A percentile compares a stretch with the other conserved stretches of the same genome.
Evolutionary conservation across 2,888 invertebrate species (phyloP).

Genomic region (Byasa hedistus): DNA sequence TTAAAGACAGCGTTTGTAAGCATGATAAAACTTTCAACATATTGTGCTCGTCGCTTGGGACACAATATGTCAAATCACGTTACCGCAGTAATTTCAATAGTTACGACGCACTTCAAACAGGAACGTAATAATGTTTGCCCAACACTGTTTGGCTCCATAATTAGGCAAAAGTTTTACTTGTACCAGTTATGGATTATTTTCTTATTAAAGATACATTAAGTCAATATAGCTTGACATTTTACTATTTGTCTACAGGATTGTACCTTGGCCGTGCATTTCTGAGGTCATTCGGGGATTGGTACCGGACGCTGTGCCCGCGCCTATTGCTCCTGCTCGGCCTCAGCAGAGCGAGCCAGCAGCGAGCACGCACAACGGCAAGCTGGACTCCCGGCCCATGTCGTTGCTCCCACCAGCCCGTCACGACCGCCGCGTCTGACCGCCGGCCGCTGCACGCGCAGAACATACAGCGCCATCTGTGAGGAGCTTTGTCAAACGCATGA

Average conservation of each 20-base stretch:
- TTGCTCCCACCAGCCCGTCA: constrained; percentile 62
- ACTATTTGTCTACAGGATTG: constrained; percentile 73
- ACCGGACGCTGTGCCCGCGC: constrained; percentile 83
- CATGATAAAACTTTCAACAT: too few species aligned
- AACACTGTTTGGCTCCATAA: too few species aligned
- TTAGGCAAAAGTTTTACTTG: too few species aligned
- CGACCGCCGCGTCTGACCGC: constrained; percentile 56
- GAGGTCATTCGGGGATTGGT: constrained; percentile 84
- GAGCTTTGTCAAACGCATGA: constrained; percentile 21
- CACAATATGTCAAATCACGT: too few species aligned
- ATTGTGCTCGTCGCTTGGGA: too few species aligned
- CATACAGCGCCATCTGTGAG: constrained; percentile 11
- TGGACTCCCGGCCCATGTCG: constrained; percentile 61
- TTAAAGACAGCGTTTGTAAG: neutral
- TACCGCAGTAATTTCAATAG: too few species aligned
- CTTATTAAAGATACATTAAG: too few species aligned
- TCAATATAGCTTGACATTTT: neutral
- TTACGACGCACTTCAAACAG: too few species aligned
- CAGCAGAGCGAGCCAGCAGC: constrained; percentile 7
- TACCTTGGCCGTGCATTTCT: constrained; percentile 85
- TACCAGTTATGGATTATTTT: too few species aligned
- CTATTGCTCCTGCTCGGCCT: constrained; percentile 26
- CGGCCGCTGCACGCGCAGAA: constrained; percentile 3
- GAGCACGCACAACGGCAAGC: constrained; percentile 38
- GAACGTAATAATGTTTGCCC: too few species aligned